A percentile compares a stretch with the other conserved stretches of the same genome.
These are phyloP conservation scores for Spialia ferax DNA, from an alignment of 2,888 invertebrate species.

Conservation along the genomic window DNA sequence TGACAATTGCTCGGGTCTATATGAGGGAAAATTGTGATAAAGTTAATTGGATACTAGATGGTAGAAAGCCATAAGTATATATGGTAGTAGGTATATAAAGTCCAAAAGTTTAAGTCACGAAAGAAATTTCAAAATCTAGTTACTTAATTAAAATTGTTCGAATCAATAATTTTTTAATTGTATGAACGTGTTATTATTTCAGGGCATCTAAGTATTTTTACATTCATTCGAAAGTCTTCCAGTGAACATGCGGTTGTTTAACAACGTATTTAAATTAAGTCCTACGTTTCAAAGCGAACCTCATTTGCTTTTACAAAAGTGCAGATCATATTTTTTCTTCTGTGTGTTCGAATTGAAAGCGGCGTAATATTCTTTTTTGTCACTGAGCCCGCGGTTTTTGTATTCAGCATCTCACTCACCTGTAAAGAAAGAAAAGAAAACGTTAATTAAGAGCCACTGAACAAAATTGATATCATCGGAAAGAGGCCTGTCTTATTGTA, in stretches of 20 bases:
- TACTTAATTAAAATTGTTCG: neutral
- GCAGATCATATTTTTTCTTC: conserved; percentile 80
- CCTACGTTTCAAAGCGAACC: conserved; percentile 75
- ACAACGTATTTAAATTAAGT: conserved; percentile 74
- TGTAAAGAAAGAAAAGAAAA: conserved; percentile 85
- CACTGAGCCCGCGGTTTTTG: conserved; percentile 76
- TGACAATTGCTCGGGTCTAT: neutral
- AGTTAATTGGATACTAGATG: neutral
- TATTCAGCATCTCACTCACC: conserved; percentile 82
- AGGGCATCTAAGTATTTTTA: conserved; percentile 45
- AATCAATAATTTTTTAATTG: too few species aligned
- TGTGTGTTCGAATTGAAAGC: conserved; percentile 81
- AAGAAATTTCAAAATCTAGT: neutral
- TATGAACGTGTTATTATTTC: conserved; percentile 14
- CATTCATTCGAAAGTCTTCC: conserved; percentile 50
- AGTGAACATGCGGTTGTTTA: conserved; percentile 56
- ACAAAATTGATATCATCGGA: conserved; percentile 81
- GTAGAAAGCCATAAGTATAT: too few species aligned
- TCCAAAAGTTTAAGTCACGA: neutral
- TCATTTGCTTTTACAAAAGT: conserved; percentile 84
- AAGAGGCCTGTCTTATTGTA: conserved; percentile 75
- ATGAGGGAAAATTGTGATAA: neutral
- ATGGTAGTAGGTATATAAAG: too few species aligned
- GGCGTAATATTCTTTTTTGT: conserved; percentile 82
- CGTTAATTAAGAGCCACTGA: conserved; percentile 85